Conservation (phyloP, 2,113 vertebrate species). For the Tinamus guttatus region DNA sequence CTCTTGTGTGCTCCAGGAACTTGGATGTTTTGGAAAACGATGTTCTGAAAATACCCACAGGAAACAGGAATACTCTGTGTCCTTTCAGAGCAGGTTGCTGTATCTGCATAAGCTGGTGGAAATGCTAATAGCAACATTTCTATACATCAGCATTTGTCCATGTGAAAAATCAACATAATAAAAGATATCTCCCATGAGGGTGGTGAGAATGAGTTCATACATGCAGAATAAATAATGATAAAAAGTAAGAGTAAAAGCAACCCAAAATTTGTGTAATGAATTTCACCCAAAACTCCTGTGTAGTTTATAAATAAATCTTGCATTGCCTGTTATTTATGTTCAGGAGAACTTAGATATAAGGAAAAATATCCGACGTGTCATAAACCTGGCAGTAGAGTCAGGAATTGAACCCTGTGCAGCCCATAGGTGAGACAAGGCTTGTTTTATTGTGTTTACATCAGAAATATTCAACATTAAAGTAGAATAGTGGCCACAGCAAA, state of each 20-base stretch:
- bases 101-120: neutral
- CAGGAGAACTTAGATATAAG: neutral
- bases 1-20: neutral
- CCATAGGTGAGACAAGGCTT: neutral
- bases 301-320: neutral
- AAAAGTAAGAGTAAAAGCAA: neutral
- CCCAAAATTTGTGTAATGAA: neutral
- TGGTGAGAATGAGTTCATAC: neutral
- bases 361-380: neutral
- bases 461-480: neutral
- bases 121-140: conserved; percentile 17
- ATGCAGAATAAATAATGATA: neutral
- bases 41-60: neutral
- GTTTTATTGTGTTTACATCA: neutral
- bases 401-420: neutral
- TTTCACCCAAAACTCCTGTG: neutral
- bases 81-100: neutral
- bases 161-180: conserved; percentile 27
- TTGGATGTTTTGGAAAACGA: neutral
- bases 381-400: neutral
- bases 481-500: neutral
- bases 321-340: neutral
- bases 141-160: conserved; percentile 3
- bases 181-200: neutral
- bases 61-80: neutral